phyloP scores from a whole-genome alignment of 1,140 invertebrate species.

The Rhopalosiphum maidis region DNA sequence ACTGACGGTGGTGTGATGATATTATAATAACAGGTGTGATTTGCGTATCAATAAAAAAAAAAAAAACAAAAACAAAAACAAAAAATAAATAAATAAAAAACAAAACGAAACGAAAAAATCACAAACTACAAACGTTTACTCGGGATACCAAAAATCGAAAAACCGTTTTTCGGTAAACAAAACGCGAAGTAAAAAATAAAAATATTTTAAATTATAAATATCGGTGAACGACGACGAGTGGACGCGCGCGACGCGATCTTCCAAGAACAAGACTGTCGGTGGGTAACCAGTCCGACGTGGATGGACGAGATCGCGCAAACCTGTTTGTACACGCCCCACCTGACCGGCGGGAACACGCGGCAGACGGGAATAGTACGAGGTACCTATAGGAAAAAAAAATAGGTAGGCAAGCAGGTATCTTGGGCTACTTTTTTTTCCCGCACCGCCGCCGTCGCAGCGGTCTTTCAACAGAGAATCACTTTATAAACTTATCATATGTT shows the following conservation, averaged over 20 bases:
- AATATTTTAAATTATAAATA: background rate
- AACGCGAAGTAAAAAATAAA: background rate
- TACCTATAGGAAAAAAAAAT: background rate
- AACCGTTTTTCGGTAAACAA: background rate
- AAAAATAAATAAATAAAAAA: too few species aligned
- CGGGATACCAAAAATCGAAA: background rate
- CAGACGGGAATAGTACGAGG: background rate
- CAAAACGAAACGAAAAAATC: background rate
- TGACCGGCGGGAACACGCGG: slow-evolving; percentile 5
- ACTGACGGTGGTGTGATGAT: background rate
- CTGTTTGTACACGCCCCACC: slow-evolving; percentile 49
- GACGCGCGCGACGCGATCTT: slow-evolving; percentile 28
- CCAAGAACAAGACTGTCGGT: slow-evolving; percentile 45
- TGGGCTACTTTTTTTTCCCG: slow-evolving; percentile 44
- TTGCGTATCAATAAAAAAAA: background rate
- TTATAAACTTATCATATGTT: background rate
- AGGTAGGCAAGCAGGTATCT: slow-evolving; percentile 34
- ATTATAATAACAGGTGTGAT: background rate
- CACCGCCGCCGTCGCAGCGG: background rate
- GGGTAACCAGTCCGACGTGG: slow-evolving; percentile 35
- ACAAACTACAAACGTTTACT: background rate
- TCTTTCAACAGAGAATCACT: slow-evolving; percentile 24
- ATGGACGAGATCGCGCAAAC: slow-evolving; percentile 42
- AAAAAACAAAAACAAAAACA: background rate
- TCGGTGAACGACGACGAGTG: background rate